Evolutionary conservation across 2,888 invertebrate genomes (phyloP).

Genomic region (Volucella zonaria): DNA sequence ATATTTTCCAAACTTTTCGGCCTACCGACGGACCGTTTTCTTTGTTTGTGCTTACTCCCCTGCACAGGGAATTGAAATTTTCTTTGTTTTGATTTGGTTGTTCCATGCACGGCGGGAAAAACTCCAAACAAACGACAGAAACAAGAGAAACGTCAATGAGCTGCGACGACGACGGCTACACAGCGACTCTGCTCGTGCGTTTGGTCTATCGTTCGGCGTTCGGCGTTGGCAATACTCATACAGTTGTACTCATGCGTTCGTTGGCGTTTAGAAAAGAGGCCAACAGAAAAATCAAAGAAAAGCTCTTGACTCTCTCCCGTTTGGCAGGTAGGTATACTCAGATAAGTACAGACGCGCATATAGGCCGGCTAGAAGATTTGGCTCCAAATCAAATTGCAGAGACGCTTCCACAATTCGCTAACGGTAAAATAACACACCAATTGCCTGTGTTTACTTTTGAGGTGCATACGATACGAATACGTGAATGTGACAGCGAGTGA

Average conservation of each 20-base stretch:
- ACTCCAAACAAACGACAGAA: not conserved
- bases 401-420: no score
- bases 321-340: constrained; percentile 8
- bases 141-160: not conserved
- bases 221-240: not conserved
- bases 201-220: constrained; percentile 23
- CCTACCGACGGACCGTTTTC: not conserved
- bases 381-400: no score
- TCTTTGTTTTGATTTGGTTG: constrained; percentile 58
- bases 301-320: constrained; percentile 28
- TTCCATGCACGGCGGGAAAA: constrained; percentile 2
- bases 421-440: constrained; percentile 14
- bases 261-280: constrained; percentile 24
- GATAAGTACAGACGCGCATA: not conserved
- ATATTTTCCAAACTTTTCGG: constrained; percentile 10
- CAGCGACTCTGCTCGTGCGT: constrained; percentile 10
- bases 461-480: not conserved
- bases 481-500: not conserved
- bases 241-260: not conserved
- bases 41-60: not conserved
- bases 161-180: constrained; percentile 3
- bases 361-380: no score
- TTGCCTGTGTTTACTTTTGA: constrained; percentile 6
- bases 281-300: constrained; percentile 19
- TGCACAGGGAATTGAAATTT: not conserved